A percentile compares a stretch with the other conserved stretches of the same genome.
These are phyloP conservation scores for Mugil cephalus DNA, from an alignment of 2,113 vertebrate species.

Conservation along the genomic window DNA sequence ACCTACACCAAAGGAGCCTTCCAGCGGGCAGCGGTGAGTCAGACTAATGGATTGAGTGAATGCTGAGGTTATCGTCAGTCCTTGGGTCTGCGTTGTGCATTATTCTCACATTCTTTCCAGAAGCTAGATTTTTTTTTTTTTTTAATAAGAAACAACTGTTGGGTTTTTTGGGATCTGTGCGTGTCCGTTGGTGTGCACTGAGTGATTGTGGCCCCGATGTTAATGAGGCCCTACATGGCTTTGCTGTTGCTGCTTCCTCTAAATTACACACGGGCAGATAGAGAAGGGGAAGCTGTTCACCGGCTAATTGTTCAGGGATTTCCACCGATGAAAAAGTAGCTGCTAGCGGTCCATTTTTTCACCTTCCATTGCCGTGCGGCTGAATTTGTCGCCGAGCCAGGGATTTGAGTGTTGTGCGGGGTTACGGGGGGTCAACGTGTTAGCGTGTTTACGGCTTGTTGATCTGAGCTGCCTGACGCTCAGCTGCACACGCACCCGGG, in stretches of 20 bases:
- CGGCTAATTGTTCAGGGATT: constrained; percentile 63
- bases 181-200: constrained; percentile 11
- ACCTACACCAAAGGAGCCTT: constrained; percentile 98
- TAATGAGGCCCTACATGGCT: constrained; percentile 58
- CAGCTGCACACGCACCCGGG: constrained; percentile 4
- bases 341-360: background rate
- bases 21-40: constrained; percentile 95
- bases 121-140: too few species aligned
- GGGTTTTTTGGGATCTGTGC: background rate
- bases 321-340: constrained; percentile 65
- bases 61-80: background rate
- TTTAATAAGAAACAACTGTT: too few species aligned
- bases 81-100: too few species aligned
- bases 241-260: constrained; percentile 57
- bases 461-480: constrained; percentile 59
- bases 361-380: background rate
- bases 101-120: too few species aligned
- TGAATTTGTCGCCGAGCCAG: background rate
- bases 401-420: constrained; percentile 21
- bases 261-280: constrained; percentile 65
- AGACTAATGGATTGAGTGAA: background rate
- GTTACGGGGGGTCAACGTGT: constrained; percentile 43
- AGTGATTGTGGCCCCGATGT: constrained; percentile 37
- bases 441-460: constrained; percentile 73
- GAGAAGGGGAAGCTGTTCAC: constrained; percentile 45